Conservation (phyloP, 2,113 vertebrate genomes). For the Taxidea taxus region DNA sequence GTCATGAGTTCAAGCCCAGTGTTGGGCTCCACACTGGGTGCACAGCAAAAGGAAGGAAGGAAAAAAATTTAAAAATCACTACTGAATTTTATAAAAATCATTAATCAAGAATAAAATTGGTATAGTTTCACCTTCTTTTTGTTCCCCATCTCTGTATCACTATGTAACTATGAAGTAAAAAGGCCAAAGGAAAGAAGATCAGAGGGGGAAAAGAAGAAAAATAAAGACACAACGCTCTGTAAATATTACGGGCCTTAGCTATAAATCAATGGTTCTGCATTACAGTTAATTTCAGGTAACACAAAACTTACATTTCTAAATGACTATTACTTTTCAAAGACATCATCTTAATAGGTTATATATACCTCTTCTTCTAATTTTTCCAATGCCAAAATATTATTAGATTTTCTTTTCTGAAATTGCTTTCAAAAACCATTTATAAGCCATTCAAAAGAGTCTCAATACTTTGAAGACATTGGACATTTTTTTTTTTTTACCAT, state of each 20-base stretch:
- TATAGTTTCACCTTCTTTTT: slow-evolving; percentile 17
- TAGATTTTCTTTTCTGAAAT: not conserved
- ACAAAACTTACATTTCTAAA: not conserved
- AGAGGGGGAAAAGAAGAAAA: not conserved
- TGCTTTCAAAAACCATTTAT: not conserved
- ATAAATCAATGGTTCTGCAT: not conserved
- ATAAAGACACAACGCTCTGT: not conserved
- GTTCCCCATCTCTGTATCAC: not conserved
- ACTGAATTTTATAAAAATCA: slow-evolving; percentile 31
- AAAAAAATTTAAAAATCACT: not conserved
- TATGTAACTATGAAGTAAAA: slow-evolving; percentile 1
- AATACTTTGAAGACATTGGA: not conserved
- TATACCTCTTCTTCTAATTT: not conserved
- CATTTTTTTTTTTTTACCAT: not conserved
- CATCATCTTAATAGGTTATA: not conserved
- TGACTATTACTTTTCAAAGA: not conserved
- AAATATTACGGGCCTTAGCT: not conserved
- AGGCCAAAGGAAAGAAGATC: not conserved
- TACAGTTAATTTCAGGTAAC: not conserved
- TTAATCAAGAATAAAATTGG: slow-evolving; percentile 3
- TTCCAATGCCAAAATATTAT: slow-evolving; percentile 26
- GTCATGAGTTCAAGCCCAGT: not conserved
- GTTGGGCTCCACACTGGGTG: not conserved
- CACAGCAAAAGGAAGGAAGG: not conserved
- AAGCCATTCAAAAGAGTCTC: not conserved